Evolutionary conservation across 2,888 invertebrate species (phyloP), one percentile per base, ranked within the genome.

Genomic region (Hirtodrosophila histrioides): DNA sequence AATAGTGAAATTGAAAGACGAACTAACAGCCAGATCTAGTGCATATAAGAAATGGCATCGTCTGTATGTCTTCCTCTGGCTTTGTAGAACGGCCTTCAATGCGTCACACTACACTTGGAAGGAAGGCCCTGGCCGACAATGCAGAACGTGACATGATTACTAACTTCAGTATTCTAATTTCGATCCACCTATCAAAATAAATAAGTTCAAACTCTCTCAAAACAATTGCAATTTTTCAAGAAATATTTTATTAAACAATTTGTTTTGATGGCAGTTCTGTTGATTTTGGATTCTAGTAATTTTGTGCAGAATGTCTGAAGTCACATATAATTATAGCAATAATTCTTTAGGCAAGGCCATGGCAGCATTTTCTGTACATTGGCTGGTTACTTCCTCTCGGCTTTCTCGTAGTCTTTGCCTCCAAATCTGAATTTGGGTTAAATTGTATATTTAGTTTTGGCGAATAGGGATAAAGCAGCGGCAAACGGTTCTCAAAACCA

Each of bases 1-100:
- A 51, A 53, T 50, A 27, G 12, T 57, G 9, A 23, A 31, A 44
- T 58, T 58, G 58, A 60, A 40, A 11, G 60, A 40, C 53, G 60
- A 53, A 33, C 60, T 53, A 35, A 37, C 37, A 60, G 27, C 53
- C 24, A 35, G 60, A 4, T 41, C 27, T 61, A 44, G 46, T 24
- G 36, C 24, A 44, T 37, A 44, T 11, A 11, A 7, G 31, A 31
- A 8, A 31, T 31, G 27, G 3, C 27, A 4, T 33, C 11, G 11
- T 23, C 9, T 27, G 6, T 27, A 27, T 27, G 27, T 6, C 0
- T 23, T 55, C 31, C 37, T 51, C 51, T 44, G 39, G 58, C 51
- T 51, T 31, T 24, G 31, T 58, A 35, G 60, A 33, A 31, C 45
- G 60, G 9, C 37, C 44, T 60, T 53, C 53, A 53, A 53, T 44